Base-by-base conservation (phyloP, 2,113 vertebrate genomes). In the Crotalus viridis region DNA sequence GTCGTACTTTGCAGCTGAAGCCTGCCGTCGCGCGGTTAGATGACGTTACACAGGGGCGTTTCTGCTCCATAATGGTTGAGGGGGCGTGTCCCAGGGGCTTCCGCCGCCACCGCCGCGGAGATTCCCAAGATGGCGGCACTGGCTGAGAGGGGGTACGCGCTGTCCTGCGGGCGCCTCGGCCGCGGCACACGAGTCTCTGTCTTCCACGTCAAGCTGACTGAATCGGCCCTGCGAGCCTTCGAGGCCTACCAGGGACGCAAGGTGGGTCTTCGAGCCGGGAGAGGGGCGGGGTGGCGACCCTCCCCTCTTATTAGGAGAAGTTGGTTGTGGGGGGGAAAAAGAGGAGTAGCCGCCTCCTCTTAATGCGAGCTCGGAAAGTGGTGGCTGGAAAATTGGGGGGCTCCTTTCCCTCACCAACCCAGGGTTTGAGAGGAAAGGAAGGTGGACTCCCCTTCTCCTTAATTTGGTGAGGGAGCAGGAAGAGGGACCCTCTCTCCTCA, bases 41-140 rank as follows among this genome's bases (percentile, higher is more conserved):
- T 52, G 87, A 52, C 87, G 52, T 52, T 19, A 4, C 12, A 28
- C 51, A 89, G 55, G 90, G 90, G 90, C 69, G 69, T 88, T 51
- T 52, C 51, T 19, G 24, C 51, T 48, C 64, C 92, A 24, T 89
- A 56, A 59, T 33, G 1, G 87, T 10, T n/a, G 46, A 61, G 69
- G 74, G 92, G 87, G 87, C 91, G 91, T 92, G 91, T 10, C 91
- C n/a, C 26, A 57, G 55, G 88, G 7, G 24, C 33, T 55, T n/a
- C 69, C 13, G 46, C 85, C 28, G 57, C 89, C 39, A 9, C 51
- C 51, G 51, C 59, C 26, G 87, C 87, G 56, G 97, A 98, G 97
- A 98, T 97, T 97, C 98, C 98, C 97, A 99, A 99, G 98, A 99
- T 99, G 99, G 99, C 99, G 99, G 98, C 98, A 96, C 97, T 99